Evolutionary conservation across 64 coral and sea anemone genomes (phyloP), one percentile per base, ranked within the genome.

Genomic region (Dendronephthya gigantea): DNA sequence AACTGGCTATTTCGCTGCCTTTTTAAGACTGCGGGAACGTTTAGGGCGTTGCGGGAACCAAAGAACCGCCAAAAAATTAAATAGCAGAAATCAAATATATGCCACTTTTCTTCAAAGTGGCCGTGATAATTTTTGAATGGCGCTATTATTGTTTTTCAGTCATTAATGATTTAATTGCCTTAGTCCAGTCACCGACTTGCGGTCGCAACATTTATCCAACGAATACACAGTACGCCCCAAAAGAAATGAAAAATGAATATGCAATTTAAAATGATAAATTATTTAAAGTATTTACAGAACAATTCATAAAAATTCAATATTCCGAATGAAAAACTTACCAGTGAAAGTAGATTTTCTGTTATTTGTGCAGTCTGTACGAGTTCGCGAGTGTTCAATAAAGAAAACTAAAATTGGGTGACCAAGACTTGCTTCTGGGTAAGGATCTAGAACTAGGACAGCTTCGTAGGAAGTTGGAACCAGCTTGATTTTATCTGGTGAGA

Each of bases 361-460:
- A 22, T 41, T 7, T 13, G 85, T 70, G 27, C 91, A 93, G 45
- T 86, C 58, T 27, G 83, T 79, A 9, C 10, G 51, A 56, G 70
- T 90, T 16, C 79, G 51, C 36, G 85, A 82, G 38, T 83, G 70
- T 47, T 89, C 84, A 8, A 93, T 55, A 17, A 93, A 86, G 85
- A 93, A 93, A 25, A 93, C 68, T 31, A 88, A 90, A 37, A 93
- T 88, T n/a, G 82, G 45, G 74, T 93, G 91, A 35, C 91, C 91
- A 48, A 93, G 87, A 87, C 79, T 87, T 16, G 87, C 84, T 27
- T 90, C 88, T 15, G 91, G 91, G 31, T 83, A 90, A 7, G 91
- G 91, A 52, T 93, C 91, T 15, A 93, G 70, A 3, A 86, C 91
- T 22, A 93, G 50, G 11, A 90, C 91, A 10, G 87, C 87, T 29